Evolutionary conservation across 92 coral and sea anemone species (phyloP).

Genomic region (Paramuricea clavata): DNA sequence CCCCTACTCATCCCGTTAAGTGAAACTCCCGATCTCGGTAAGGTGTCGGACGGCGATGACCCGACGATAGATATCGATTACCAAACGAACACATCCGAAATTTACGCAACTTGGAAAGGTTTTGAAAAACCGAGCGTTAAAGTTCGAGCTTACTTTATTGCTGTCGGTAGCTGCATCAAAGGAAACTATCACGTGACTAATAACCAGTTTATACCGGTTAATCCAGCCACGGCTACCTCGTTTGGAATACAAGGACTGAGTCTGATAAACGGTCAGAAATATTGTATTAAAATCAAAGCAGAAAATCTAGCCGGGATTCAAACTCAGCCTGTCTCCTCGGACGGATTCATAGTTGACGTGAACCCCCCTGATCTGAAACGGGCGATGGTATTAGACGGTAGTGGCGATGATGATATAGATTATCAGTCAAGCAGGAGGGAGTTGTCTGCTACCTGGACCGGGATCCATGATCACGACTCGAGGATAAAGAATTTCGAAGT

Average conservation of each 20-base stretch:
- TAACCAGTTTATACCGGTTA: conserved; percentile 72
- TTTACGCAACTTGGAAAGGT: conserved; percentile 84
- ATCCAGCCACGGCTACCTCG: conserved; percentile 81
- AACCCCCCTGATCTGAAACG: conserved; percentile 78
- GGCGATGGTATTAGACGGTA: conserved; percentile 90
- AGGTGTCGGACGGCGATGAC: conserved; percentile 82
- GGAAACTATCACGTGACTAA: conserved; percentile 93
- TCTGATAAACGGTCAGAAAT: conserved; percentile 91
- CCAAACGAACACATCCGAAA: conserved; percentile 75
- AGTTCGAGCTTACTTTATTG: conserved; percentile 85
- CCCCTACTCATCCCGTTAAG: conserved; percentile 81
- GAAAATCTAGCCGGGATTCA: conserved; percentile 86
- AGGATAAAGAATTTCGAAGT: conserved; percentile 78
- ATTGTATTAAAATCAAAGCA: conserved; percentile 92
- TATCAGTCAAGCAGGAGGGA: conserved; percentile 75
- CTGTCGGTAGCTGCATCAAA: conserved; percentile 86
- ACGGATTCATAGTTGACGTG: conserved; percentile 86
- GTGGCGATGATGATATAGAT: conserved; percentile 80
- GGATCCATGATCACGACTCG: conserved; percentile 86
- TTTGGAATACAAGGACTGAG: conserved; percentile 64
- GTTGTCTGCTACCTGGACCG: conserved; percentile 86
- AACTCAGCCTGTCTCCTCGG: conserved; percentile 80
- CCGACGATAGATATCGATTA: conserved; percentile 71
- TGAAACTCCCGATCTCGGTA: conserved; percentile 77
- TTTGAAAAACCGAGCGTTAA: conserved; percentile 81